These are phyloP conservation scores for Hypotaenidia okinawae DNA, from an alignment of 2,797 vertebrate genomes.

Conservation along the genomic window DNA sequence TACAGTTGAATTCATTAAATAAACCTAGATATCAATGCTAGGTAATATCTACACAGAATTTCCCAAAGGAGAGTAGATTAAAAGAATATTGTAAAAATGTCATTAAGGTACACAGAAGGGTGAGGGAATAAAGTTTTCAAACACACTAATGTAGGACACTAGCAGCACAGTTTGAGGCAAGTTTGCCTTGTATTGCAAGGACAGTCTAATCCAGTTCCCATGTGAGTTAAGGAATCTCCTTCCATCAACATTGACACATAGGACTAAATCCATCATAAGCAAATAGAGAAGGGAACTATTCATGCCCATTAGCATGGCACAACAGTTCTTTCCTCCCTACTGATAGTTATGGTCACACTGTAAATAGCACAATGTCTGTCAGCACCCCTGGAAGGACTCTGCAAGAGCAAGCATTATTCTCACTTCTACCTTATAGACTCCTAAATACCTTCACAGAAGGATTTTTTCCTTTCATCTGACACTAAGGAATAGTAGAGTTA, in stretches of 20 bases:
- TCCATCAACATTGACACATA: not conserved
- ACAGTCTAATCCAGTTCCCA: not conserved
- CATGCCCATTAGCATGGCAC: not conserved
- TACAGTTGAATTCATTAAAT: not conserved
- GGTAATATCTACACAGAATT: not conserved
- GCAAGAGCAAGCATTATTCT: slow-evolving; percentile 2
- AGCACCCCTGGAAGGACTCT: not conserved
- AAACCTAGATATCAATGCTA: not conserved
- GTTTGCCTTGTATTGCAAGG: not conserved
- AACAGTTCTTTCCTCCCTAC: not conserved
- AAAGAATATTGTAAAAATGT: not conserved
- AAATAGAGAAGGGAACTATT: not conserved
- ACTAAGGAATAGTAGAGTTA: not conserved
- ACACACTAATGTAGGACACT: not conserved
- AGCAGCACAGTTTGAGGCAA: not conserved
- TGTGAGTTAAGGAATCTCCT: not conserved
- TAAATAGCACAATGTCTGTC: not conserved
- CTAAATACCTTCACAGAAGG: not conserved
- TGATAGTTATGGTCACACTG: not conserved
- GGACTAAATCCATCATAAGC: not conserved
- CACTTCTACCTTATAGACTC: not conserved
- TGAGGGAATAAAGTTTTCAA: not conserved
- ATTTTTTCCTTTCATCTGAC: not conserved
- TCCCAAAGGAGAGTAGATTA: not conserved
- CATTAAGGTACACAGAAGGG: not conserved